A percentile compares a stretch with the other conserved stretches of the same genome.
phyloP scores from a whole-genome alignment of 2,113 vertebrate genomes.

The Microtus ochrogaster region DNA sequence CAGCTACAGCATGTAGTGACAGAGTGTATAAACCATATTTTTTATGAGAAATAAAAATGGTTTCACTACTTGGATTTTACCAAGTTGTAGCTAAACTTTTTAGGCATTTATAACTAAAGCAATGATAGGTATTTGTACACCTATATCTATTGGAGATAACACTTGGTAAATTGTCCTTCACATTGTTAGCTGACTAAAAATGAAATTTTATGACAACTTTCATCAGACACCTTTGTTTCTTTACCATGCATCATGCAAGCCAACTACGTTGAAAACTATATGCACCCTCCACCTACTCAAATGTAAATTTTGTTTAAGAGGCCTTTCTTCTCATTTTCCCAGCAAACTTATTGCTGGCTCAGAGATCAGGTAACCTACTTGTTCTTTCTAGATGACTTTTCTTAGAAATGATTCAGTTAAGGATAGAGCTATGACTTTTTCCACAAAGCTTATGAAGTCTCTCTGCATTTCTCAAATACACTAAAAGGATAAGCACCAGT shows the following conservation, averaged over 20 bases:
- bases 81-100: conserved; percentile 70
- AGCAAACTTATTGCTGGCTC: not conserved
- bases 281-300: not conserved
- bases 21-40: conserved; percentile 49
- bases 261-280: not conserved
- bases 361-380: not conserved
- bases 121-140: not conserved
- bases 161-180: conserved; percentile 40
- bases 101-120: not conserved
- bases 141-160: conserved; percentile 37
- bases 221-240: conserved; percentile 22
- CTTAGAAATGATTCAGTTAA: conserved; percentile 65
- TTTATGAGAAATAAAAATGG: conserved; percentile 73
- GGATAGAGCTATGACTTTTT: not conserved
- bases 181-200: conserved; percentile 16
- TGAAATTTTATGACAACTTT: not conserved
- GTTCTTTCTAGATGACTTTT: conserved; percentile 45
- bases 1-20: conserved; percentile 57
- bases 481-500: conserved; percentile 71
- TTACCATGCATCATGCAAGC: not conserved
- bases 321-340: not conserved
- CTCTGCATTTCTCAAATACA: not conserved
- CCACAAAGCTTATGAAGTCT: conserved; percentile 2
- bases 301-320: not conserved
- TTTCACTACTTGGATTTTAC: conserved; percentile 55